Evolutionary conservation across 2,797 vertebrate species (phyloP).

Genomic region (Platyrinchus mystaceus): DNA sequence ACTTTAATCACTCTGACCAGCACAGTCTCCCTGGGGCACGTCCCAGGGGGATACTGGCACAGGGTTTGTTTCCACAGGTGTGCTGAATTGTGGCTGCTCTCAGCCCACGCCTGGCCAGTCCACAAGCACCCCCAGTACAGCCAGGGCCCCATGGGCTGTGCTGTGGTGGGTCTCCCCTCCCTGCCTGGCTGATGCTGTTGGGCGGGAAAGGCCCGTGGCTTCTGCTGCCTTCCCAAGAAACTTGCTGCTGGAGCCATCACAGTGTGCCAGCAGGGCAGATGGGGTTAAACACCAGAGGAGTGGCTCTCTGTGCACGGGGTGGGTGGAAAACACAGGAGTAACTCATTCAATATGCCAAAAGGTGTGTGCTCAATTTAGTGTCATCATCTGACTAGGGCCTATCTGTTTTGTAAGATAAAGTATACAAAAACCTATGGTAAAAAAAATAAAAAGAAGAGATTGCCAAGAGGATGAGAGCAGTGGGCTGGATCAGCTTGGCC

Average conservation of each 20-base stretch:
- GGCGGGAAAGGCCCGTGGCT: neutral
- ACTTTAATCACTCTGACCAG: neutral
- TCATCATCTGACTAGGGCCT: neutral
- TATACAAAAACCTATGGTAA: neutral
- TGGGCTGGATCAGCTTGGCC: neutral
- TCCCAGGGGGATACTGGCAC: neutral
- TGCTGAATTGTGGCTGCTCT: neutral
- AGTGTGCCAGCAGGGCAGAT: fast-evolving
- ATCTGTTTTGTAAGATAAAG: neutral
- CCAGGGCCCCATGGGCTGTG: neutral
- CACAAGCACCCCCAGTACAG: fast-evolving
- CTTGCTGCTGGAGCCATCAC: fast-evolving
- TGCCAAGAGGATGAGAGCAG: neutral
- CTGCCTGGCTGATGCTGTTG: fast-evolving
- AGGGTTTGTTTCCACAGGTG: neutral
- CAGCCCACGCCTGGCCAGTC: fast-evolving
- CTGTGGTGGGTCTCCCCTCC: neutral
- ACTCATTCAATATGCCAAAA: neutral
- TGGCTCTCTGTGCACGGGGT: neutral
- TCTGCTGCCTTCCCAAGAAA: neutral
- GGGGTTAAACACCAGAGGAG: neutral
- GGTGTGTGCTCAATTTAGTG: neutral
- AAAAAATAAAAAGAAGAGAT: neutral
- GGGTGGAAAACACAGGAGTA: neutral
- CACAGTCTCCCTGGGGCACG: neutral